Conservation (phyloP, 2,888 invertebrate species). For the Romanomermis culicivorax region DNA sequence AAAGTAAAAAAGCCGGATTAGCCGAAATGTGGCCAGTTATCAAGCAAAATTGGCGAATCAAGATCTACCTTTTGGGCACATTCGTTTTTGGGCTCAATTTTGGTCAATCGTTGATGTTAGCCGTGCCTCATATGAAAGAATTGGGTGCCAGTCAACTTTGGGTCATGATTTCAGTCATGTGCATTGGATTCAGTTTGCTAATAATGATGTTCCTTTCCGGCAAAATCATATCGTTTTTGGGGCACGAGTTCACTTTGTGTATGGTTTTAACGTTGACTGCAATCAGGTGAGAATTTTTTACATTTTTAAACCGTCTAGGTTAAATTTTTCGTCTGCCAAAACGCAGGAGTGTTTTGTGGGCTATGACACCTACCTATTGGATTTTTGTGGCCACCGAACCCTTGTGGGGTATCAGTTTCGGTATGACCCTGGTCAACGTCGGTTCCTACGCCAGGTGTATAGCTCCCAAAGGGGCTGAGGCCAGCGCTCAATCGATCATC, state of each 20-base stretch:
- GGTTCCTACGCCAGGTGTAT: not conserved
- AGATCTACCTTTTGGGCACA: not conserved
- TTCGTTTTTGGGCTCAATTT: conserved; percentile 6
- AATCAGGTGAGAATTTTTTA: too few relatives aligned
- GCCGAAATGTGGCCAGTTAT: not conserved
- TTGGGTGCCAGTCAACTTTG: conserved; percentile 3
- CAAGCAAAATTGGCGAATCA: not conserved
- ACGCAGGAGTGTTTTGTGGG: not conserved
- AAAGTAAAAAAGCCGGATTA: too few relatives aligned
- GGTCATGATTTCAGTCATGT: not conserved
- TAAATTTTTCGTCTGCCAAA: too few relatives aligned
- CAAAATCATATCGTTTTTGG: not conserved
- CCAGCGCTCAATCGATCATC: not conserved
- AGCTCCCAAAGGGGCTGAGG: not conserved
- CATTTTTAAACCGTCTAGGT: too few relatives aligned
- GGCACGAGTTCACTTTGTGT: not conserved
- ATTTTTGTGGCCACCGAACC: not conserved
- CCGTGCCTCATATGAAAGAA: conserved; percentile 5
- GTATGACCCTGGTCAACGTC: not conserved
- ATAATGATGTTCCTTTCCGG: not conserved
- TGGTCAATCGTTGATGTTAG: not conserved
- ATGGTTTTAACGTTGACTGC: not conserved
- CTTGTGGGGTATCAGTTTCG: conserved; percentile 1
- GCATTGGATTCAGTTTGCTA: not conserved
- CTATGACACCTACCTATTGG: not conserved